Base-by-base conservation (phyloP, 1,140 invertebrate genomes). In the Bombus superbus region DNA sequence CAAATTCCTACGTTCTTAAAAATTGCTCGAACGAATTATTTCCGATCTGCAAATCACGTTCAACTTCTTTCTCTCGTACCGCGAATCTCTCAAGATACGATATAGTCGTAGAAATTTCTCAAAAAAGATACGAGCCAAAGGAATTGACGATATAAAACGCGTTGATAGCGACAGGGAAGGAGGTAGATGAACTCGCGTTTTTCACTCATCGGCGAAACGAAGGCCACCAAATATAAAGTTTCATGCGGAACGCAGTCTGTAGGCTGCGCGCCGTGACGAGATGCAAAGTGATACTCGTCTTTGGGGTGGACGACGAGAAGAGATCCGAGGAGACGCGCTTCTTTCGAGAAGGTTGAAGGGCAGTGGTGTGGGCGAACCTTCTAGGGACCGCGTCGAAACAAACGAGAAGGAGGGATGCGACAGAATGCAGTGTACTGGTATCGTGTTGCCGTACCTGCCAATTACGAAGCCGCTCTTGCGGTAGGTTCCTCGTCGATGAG, bases 401-500 rank as follows among this genome's bases (percentile, higher is more conserved):
- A 64, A 53, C 18, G 53, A 38, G 57, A 38, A 82, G 64, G 81
- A 90, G 81, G 83, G 90, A 86, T 73, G 86, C 79, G 78, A 79
- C 85, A 74, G 78, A 88, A 75, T 83, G 76, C 81, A 86, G 77
- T 86, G 79, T 85, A 86, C 86, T 79, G 79, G 91, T 92, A 88
- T 92, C 92, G 77, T 88, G 90, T 93, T 92, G 92, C 91, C 85
- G 88, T 92, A 93, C 89, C 92, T 92, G 92, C 88, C 91, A 93
- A 93, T 92, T 91, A 92, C 90, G 87, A 90, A 92, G 91, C 89
- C 90, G 79, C 89, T 92, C 85, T 91, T 88, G 92, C 88, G 89
- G 88, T 90, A 77, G 82, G 66, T 86, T 87, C 62, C 28, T 77
- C 82, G 47, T 40, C 78, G 82, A 89, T 89, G 88, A 90, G 72